phyloP scores from a whole-genome alignment of 2,113 vertebrate genomes.

The Vulpes lagopus region DNA sequence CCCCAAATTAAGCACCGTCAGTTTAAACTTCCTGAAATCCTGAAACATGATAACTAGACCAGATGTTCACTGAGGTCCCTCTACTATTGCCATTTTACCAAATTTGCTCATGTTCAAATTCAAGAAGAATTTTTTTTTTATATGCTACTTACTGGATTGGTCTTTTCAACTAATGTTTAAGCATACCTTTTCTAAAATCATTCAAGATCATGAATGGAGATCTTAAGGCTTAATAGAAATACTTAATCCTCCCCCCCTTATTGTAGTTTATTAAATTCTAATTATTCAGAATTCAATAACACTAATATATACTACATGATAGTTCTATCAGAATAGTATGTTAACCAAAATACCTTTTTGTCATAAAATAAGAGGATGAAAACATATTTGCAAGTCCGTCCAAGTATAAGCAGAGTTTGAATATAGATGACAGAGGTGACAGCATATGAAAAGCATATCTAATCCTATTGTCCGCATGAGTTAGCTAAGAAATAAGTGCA shows the following conservation, averaged over 20 bases:
- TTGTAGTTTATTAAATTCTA: slow-evolving; percentile 1
- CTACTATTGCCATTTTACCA: background rate
- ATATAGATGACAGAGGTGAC: background rate
- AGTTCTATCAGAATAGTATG: background rate
- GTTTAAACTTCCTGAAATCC: slow-evolving; percentile 38
- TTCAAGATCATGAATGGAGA: slow-evolving; percentile 1
- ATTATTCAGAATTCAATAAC: slow-evolving; percentile 4
- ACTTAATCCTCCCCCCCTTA: background rate
- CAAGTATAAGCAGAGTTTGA: background rate
- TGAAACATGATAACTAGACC: background rate
- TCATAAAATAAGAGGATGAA: background rate
- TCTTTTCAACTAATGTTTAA: slow-evolving; percentile 3
- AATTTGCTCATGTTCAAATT: background rate
- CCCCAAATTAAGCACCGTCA: background rate
- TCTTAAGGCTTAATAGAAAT: slow-evolving; percentile 6
- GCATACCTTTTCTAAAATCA: background rate
- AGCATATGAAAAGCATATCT: background rate
- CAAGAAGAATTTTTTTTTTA: background rate
- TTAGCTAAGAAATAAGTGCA: background rate
- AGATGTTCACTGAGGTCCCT: background rate
- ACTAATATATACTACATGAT: background rate
- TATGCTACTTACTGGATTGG: slow-evolving; percentile 2
- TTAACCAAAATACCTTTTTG: slow-evolving; percentile 34
- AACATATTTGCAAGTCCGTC: background rate
- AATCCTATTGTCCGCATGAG: background rate